These are phyloP conservation scores for Coregonus suidteri DNA, from an alignment of 2,797 vertebrate species.

Conservation along the genomic window DNA sequence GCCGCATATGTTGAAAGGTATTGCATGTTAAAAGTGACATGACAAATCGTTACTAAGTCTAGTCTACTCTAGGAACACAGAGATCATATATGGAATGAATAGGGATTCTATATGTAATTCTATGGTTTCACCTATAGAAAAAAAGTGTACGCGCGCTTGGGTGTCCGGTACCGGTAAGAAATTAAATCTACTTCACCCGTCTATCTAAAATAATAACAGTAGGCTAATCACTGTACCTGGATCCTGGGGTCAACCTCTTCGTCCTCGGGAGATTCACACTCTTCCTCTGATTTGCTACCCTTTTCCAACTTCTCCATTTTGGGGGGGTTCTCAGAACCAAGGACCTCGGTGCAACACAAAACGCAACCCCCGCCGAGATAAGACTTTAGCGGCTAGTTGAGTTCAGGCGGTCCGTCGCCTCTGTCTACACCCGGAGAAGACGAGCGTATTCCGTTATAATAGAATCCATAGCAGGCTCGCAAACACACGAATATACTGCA, in stretches of 20 bases:
- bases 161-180: too few relatives aligned
- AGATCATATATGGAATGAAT: too few relatives aligned
- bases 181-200: background rate
- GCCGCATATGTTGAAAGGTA: too few relatives aligned
- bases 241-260: conserved; percentile 94
- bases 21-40: too few relatives aligned
- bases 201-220: too few relatives aligned
- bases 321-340: background rate
- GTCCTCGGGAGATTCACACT: conserved; percentile 70
- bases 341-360: conserved; percentile 37
- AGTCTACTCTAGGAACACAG: too few relatives aligned
- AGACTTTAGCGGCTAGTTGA: background rate
- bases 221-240: conserved; percentile 76
- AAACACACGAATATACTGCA: background rate
- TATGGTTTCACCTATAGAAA: too few relatives aligned
- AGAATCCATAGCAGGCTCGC: background rate
- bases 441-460: background rate
- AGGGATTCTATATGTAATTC: too few relatives aligned
- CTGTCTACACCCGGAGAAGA: conserved; percentile 19
- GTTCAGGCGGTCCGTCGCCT: conserved; percentile 31
- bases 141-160: too few relatives aligned
- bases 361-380: conserved; percentile 34
- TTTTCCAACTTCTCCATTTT: conserved; percentile 72
- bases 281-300: conserved; percentile 65
- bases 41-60: too few relatives aligned